A percentile compares a stretch with the other conserved stretches of the same genome.
These are phyloP conservation scores for Naso thynnoides DNA, from an alignment of 2,797 vertebrate species.

Conservation along the genomic window DNA sequence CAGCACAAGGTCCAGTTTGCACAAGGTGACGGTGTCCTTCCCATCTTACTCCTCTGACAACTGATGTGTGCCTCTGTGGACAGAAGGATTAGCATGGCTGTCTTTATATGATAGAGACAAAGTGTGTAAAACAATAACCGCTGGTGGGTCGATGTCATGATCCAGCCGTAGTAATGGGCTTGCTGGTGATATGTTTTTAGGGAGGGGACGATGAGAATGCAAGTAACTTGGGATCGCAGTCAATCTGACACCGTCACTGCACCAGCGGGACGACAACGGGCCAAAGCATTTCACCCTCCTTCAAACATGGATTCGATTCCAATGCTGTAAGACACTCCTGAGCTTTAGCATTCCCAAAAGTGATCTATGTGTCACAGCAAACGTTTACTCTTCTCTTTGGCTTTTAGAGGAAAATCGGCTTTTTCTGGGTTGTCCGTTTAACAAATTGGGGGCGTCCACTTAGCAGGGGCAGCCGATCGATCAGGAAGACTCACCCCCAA, in stretches of 20 bases:
- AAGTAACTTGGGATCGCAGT: conserved; percentile 66
- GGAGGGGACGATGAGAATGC: conserved; percentile 75
- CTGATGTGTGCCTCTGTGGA: conserved; percentile 36
- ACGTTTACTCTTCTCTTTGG: conserved; percentile 5
- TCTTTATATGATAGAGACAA: conserved; percentile 42
- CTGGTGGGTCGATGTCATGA: conserved; percentile 48
- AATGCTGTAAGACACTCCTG: conserved; percentile 44
- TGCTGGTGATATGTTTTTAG: conserved; percentile 65
- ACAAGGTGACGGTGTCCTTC: conserved; percentile 73
- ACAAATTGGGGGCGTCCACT: conserved; percentile 60
- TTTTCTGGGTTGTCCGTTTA: conserved; percentile 58
- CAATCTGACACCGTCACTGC: conserved; percentile 76
- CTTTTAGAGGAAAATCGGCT: conserved; percentile 23
- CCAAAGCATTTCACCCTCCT: conserved; percentile 74
- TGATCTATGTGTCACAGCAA: conserved; percentile 52
- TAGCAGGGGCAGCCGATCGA: conserved; percentile 55
- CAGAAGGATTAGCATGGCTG: conserved; percentile 59
- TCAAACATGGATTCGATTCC: conserved; percentile 69
- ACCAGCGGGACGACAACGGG: conserved; percentile 69
- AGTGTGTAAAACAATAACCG: conserved; percentile 43
- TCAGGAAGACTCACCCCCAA: conserved; percentile 65
- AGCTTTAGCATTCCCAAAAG: conserved; percentile 62
- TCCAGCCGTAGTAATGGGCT: conserved; percentile 30
- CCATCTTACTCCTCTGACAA: conserved; percentile 34
- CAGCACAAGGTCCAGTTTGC: conserved; percentile 23